A percentile compares a stretch with the other conserved stretches of the same genome.
phyloP scores from a whole-genome alignment of 1,140 invertebrate species.

The Cyphomyrmex costatus region DNA sequence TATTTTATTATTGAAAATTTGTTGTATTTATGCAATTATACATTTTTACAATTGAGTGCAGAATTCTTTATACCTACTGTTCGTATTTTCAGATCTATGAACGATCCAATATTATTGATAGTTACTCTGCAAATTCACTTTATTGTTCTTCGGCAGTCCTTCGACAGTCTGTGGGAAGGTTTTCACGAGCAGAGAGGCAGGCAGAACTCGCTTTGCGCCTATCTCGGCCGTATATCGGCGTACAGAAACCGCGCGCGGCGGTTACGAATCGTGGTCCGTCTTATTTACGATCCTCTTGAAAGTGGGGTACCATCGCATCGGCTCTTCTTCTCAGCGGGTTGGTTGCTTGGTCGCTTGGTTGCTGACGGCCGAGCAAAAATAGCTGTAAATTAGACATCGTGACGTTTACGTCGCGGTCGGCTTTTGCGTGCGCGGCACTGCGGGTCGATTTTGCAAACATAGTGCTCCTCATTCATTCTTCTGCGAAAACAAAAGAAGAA shows the following conservation, averaged over 20 bases:
- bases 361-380: slow-evolving; percentile 75
- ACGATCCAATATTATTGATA: neutral
- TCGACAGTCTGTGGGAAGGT: slow-evolving; percentile 42
- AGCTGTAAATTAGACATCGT: slow-evolving; percentile 80
- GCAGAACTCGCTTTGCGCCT: slow-evolving; percentile 33
- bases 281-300: slow-evolving; percentile 73
- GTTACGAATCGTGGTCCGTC: slow-evolving; percentile 59
- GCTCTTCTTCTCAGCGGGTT: slow-evolving; percentile 46
- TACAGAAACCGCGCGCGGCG: slow-evolving; percentile 66
- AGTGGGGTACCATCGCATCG: slow-evolving; percentile 40
- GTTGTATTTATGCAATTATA: neutral
- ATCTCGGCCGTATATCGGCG: slow-evolving; percentile 68
- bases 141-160: slow-evolving; percentile 40
- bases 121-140: slow-evolving; percentile 11
- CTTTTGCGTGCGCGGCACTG: slow-evolving; percentile 49
- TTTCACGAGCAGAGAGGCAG: slow-evolving; percentile 40
- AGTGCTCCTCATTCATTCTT: neutral
- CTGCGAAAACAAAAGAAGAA: slow-evolving; percentile 45
- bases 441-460: slow-evolving; percentile 47
- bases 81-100: neutral
- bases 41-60: neutral
- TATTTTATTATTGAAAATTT: slow-evolving; percentile 15
- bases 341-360: slow-evolving; percentile 41
- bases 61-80: neutral
- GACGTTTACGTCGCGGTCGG: slow-evolving; percentile 78